Base-by-base conservation (phyloP, 2,797 vertebrate genomes). In the Epinephelus coioides region DNA sequence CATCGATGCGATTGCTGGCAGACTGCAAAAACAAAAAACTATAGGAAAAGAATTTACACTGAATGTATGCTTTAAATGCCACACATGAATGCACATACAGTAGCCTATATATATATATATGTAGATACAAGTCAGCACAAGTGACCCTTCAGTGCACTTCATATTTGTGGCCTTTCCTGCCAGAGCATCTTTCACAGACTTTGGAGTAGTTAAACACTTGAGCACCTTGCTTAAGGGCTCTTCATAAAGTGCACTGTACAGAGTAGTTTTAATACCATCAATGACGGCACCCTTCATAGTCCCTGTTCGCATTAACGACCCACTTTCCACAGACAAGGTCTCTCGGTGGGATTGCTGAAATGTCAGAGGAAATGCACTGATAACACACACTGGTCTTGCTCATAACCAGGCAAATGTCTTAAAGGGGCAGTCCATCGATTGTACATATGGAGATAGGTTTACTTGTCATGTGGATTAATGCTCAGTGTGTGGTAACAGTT, bases 11-110 rank as follows among this genome's bases (percentile, higher is more conserved):
- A n/a, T 46, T 55, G 44, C 25, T 18, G 49, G 25, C 8, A 17
- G 21, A 64, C 10, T 14, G 6, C 15, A 75, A 74, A 75, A 76
- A 30, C 5, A 56, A 55, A 73, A 56, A 21, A 25, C 1, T 25
- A 9, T 0, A 68, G 43, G 25, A 44, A 60, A 34, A 23, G 2
- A 12, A 57, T 25, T 15, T 25, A 21, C 3, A 57, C 0, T 47
- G 13, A 70, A 73, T 64, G 34, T 34, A 8, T 34, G 6, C 1
- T 17, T 17, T 25, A n/a, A 8, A 0, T 34, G 15, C 47, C 12
- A 0, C 4, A 8, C 10, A 68, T 5, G 50, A 4, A n/a, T 51
- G 3, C 13, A 56, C 44, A 40, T 43, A n/a, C 1, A 23, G 6
- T 25, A 15, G 40, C 40, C 40, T 43, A 40, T 8, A 30, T 30